Evolutionary conservation across 1,140 invertebrate genomes (phyloP), one percentile per base, ranked within the genome.

Genomic region (Grapholita molesta): DNA sequence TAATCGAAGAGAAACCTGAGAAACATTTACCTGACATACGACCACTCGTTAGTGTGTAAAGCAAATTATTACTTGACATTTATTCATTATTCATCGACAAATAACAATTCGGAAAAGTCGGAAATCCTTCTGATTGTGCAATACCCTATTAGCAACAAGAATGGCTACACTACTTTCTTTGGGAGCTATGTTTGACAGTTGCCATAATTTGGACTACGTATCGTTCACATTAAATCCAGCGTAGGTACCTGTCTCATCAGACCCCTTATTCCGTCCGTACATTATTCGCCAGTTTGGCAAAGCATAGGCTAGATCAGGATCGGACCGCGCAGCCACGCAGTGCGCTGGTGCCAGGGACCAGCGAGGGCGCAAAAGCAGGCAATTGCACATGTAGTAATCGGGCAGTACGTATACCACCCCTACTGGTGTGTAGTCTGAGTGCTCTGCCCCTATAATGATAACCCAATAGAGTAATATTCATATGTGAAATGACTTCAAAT

Each of bases 341-440:
- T 83, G 77, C 0, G 75, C 86, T 2, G 86, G 75, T 0, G 77
- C 73, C 0, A 82, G 8, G 0, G 86, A 86, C 86, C 86, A 89
- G 3, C 68, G 70, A n/a, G 30, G 18, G 4, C 42, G 24, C 5
- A 85, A 64, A 3, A 85, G 70, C 24, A 87, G 48, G 8, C 70
- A 71, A 61, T 83, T 82, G 57, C 85, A 87, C 30, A 83, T 57
- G 32, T 67, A 12, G 71, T 57, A 1, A 33, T 81, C 12, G 24
- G 23, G 55, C 79, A 80, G 11, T 82, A 53, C 55, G 66, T 72
- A 80, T 64, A 83, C 24, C 38, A 76, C 52, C n/a, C 85, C 85
- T 25, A 85, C 70, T 1, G 73, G 70, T 25, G 72, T 52, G 67
- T 72, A 72, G 30, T 73, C 66, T 11, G 66, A 30, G 6, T 25